Conservation (phyloP, 2,113 vertebrate species). For the Indri indri region DNA sequence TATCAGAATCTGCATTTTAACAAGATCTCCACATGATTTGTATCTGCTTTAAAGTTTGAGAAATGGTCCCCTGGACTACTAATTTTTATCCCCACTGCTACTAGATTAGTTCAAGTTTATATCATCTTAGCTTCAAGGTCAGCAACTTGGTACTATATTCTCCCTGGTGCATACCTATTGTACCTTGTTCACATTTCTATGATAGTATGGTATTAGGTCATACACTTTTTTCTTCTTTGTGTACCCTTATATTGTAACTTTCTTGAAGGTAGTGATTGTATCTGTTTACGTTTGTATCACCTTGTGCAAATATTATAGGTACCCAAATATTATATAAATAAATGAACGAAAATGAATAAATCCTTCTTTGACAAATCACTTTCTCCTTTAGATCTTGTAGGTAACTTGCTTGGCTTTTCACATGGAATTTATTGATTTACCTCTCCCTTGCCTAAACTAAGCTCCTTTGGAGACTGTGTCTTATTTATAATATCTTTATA, state of each 20-base stretch:
- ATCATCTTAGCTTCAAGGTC: neutral
- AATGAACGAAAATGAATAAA: neutral
- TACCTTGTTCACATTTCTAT: neutral
- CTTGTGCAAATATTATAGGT: neutral
- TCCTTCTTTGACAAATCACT: neutral
- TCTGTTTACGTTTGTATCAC: neutral
- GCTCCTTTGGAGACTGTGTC: neutral
- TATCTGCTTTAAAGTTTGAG: neutral
- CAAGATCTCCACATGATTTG: neutral
- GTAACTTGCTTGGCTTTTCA: neutral
- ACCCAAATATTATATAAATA: neutral
- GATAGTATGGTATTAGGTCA: neutral
- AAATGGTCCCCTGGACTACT: neutral
- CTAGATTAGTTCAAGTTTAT: neutral
- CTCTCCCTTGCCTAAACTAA: neutral
- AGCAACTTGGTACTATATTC: neutral
- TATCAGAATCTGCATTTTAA: slow-evolving; percentile 12
- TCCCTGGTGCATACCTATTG: neutral
- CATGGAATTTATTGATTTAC: neutral
- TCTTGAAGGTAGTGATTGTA: neutral
- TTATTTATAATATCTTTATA: neutral
- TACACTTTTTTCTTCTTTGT: neutral
- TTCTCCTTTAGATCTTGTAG: neutral
- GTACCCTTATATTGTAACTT: neutral
- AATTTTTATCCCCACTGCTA: neutral